Percentiles rank a stretch among this genome's conserved stretches.
Conservation (phyloP, 2,797 vertebrate species). For the Hydrophis major region DNA sequence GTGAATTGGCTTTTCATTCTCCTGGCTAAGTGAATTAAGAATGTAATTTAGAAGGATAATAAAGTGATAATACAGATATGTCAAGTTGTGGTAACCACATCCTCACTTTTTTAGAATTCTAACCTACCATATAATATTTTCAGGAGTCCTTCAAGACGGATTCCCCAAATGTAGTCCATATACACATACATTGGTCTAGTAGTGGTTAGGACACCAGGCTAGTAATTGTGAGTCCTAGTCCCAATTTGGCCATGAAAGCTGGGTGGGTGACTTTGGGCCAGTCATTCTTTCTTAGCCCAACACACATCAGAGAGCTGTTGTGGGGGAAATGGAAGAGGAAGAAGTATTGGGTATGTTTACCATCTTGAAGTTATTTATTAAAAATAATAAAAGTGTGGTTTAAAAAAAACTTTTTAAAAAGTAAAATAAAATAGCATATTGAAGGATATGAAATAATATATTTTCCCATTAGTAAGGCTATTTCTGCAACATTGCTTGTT, state of each 20-base stretch:
- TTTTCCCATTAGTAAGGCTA: background rate
- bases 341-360: too few relatives aligned
- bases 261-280: too few relatives aligned
- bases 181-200: background rate
- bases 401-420: too few relatives aligned
- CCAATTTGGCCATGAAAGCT: background rate
- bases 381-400: background rate
- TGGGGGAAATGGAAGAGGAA: too few relatives aligned
- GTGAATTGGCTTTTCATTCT: too few relatives aligned
- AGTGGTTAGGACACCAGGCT: background rate
- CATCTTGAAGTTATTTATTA: too few relatives aligned
- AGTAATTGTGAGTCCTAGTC: background rate
- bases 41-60: background rate
- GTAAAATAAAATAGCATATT: background rate
- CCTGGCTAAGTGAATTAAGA: background rate
- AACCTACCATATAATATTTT: background rate
- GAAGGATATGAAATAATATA: background rate
- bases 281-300: too few relatives aligned
- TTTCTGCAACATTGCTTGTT: background rate
- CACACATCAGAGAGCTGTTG: too few relatives aligned
- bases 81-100: background rate
- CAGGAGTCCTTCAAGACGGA: background rate
- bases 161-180: background rate
- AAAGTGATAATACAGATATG: background rate
- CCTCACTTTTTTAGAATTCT: background rate